Base-by-base conservation (phyloP, 2,888 invertebrate species). In the Kryphioiulus occultus region DNA sequence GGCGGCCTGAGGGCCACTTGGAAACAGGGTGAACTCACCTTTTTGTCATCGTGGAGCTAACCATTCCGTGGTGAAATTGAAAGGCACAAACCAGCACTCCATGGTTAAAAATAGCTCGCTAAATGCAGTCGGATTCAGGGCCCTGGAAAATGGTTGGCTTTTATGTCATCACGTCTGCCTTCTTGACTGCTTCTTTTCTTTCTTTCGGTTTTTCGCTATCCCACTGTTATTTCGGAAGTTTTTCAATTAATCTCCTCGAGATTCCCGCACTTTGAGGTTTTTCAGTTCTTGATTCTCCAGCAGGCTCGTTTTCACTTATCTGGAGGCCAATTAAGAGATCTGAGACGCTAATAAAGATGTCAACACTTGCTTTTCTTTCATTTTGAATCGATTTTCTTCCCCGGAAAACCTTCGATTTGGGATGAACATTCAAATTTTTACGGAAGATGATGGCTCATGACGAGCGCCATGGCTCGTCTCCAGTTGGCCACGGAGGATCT, bases 111-210 rank as follows among this genome's bases (percentile, higher is more conserved):
- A 78, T 78, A 78, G 78, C 78, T 78, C 78, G 10, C 78, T 78
- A 78, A 78, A 78, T 78, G 78, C 26, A 78, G 78, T 78, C 26
- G 78, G 78, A 78, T 78, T 26, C 78, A 78, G 78, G 78, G 26
- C 78, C 78, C 78, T 78, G 78, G 78, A 78, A 78, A 78, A 78
- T 30, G 78, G 78, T 78, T 78, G 78, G 78, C 78, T 78, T 78
- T 78, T 78, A 78, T 78, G 78, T 78, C 78, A 78, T 78, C 78
- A 78, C 78, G 30, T 78, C 78, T 78, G 30, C 30, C 26, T 78
- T 15, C 26, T 30, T n/a, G n/a, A n/a, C n/a, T n/a, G n/a, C n/a
- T n/a, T n/a, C n/a, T n/a, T n/a, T n/a, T 78, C 78, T 78, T 30
- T 78, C 10, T 53, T 53, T 53, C 53, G n/a, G n/a, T 3, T 19